phyloP scores from a whole-genome alignment of 2,797 vertebrate species.

The Austrolebias charrua region DNA sequence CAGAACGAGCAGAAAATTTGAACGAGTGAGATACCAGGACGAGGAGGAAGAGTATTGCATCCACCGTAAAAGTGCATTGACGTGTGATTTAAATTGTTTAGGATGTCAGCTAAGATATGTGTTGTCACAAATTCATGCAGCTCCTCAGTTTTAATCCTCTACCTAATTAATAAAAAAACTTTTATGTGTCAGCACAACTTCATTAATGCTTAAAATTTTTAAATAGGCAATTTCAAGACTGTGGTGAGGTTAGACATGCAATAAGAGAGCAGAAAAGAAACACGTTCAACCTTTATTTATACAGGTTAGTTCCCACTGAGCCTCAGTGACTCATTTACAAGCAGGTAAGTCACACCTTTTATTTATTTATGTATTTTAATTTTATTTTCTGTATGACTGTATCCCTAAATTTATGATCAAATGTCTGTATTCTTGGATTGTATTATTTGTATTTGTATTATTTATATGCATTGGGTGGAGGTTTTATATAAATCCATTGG shows the following conservation, averaged over 20 bases:
- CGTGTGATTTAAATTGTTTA: not conserved
- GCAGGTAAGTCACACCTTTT: too few relatives aligned
- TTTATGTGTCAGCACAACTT: not conserved
- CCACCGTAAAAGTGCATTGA: not conserved
- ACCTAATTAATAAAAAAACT: not conserved
- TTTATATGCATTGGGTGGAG: too few relatives aligned
- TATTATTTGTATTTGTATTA: too few relatives aligned
- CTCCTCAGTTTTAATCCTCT: constrained; percentile 3
- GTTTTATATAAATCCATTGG: too few relatives aligned
- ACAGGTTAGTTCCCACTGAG: too few relatives aligned
- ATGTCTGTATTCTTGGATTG: too few relatives aligned
- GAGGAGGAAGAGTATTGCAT: not conserved
- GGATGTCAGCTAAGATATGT: not conserved
- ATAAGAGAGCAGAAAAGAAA: not conserved
- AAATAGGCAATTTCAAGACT: not conserved
- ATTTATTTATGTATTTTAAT: too few relatives aligned
- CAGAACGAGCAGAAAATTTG: constrained; percentile 13
- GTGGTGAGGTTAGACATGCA: not conserved
- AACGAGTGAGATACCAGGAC: not conserved
- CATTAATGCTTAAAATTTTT: not conserved
- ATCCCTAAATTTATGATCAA: too few relatives aligned
- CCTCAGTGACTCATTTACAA: too few relatives aligned
- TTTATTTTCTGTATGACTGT: too few relatives aligned
- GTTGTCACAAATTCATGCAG: not conserved
- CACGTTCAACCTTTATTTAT: not conserved